A percentile compares a stretch with the other conserved stretches of the same genome.
Conservation (phyloP, 2,113 vertebrate genomes). For the Ophthalmolycus amberensis region DNA sequence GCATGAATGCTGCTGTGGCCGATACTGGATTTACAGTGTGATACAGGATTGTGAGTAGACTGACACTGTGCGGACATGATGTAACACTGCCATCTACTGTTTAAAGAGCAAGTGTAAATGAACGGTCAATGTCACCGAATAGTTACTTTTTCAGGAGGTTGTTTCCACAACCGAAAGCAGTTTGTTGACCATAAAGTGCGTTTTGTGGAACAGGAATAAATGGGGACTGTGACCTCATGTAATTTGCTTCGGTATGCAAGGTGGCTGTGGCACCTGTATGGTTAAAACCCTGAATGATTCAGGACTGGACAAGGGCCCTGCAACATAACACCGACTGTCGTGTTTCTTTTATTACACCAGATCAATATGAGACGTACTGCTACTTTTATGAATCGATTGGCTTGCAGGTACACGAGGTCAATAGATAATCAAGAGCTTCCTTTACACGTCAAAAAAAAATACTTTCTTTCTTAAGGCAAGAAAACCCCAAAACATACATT, state of each 20-base stretch:
- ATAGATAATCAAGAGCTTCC: background rate
- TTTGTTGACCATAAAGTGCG: conserved; percentile 20
- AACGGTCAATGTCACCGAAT: conserved; percentile 9
- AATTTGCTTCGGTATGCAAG: background rate
- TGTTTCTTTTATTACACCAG: conserved; percentile 3
- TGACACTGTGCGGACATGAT: background rate
- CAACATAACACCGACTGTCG: background rate
- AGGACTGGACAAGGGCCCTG: background rate
- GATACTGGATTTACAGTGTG: background rate
- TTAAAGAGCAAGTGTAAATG: background rate
- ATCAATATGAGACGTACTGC: background rate
- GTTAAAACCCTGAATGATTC: background rate
- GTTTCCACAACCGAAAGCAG: conserved; percentile 19
- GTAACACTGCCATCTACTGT: conserved; percentile 62
- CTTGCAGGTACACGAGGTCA: background rate
- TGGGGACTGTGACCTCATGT: conserved; percentile 2
- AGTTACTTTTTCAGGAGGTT: conserved; percentile 7
- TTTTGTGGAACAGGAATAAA: conserved; percentile 16
- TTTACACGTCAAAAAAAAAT: background rate
- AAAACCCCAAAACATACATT: no score
- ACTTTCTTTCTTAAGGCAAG: background rate
- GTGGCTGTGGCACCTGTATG: background rate
- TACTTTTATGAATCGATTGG: background rate
- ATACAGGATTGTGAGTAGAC: background rate
- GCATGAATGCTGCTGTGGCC: conserved; percentile 7